Evolutionary conservation across 2,797 vertebrate genomes (phyloP).

Genomic region (Pelochelys cantorii): DNA sequence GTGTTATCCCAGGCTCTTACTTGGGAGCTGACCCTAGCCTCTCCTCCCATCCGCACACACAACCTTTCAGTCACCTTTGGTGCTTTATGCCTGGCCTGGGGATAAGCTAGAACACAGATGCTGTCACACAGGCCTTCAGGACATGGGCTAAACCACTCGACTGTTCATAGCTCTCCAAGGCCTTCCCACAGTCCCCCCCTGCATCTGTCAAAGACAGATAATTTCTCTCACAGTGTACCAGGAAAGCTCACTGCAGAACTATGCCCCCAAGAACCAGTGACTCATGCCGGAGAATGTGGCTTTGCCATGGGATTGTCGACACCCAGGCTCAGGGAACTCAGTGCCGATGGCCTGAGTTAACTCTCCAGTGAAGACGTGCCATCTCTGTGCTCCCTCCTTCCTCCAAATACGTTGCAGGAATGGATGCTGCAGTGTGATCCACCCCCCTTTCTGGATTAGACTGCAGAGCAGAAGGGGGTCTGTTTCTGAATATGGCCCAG

Average conservation of each 20-base stretch:
- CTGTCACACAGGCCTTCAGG: background rate
- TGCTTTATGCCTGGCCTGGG: background rate
- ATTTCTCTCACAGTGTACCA: no score
- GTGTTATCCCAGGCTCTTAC: background rate
- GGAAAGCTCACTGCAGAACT: no score
- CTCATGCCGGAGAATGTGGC: background rate
- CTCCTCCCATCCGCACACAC: background rate
- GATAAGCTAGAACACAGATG: background rate
- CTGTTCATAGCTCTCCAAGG: background rate
- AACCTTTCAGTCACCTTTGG: background rate
- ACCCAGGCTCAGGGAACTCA: background rate
- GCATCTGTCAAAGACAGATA: background rate
- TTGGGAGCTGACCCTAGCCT: background rate
- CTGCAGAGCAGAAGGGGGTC: background rate
- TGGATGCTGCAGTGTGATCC: background rate
- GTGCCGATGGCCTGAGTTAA: background rate
- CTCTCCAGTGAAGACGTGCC: background rate
- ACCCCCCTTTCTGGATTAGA: background rate
- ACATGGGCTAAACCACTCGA: background rate
- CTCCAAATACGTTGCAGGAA: background rate
- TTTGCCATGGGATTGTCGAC: background rate
- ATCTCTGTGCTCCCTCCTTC: background rate
- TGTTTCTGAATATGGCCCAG: background rate
- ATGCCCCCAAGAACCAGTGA: background rate
- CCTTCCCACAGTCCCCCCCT: background rate